Percentiles rank a stretch among this genome's conserved stretches.
These are phyloP conservation scores for Microctonus aethiopoides DNA, from an alignment of 2,888 invertebrate species.

Conservation along the genomic window DNA sequence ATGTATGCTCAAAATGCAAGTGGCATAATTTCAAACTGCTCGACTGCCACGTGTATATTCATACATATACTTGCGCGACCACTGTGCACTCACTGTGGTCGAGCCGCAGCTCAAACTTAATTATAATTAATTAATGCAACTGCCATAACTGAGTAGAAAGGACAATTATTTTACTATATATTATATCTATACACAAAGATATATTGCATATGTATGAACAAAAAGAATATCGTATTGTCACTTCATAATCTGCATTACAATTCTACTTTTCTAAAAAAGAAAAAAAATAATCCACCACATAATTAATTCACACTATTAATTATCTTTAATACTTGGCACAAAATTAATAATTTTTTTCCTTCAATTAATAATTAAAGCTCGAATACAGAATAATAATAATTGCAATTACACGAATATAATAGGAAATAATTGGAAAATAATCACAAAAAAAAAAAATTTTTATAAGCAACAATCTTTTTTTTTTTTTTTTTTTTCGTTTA, in stretches of 20 bases:
- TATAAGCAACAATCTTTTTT: neutral
- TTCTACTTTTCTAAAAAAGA: neutral
- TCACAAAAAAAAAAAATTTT: constrained; percentile 3
- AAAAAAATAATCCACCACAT: neutral
- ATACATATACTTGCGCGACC: constrained; percentile 21
- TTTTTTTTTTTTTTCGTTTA: neutral
- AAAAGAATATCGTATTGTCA: neutral
- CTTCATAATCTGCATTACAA: neutral
- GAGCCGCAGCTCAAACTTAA: constrained; percentile 83
- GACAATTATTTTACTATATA: constrained; percentile 59
- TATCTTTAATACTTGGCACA: too few species aligned
- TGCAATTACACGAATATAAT: neutral
- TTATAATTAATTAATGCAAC: constrained; percentile 85
- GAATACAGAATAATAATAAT: neutral
- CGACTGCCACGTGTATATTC: constrained; percentile 56
- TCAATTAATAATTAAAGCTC: neutral
- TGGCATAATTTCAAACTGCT: constrained; percentile 55
- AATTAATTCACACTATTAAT: neutral
- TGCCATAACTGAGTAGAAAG: constrained; percentile 66
- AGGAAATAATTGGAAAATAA: neutral
- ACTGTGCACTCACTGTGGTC: constrained; percentile 54
- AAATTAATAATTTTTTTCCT: too few species aligned
- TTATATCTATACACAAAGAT: constrained; percentile 12
- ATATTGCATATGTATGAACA: neutral
- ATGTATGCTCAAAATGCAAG: neutral